These are phyloP conservation scores for Lomographa bimaculata DNA, from an alignment of 2,888 invertebrate genomes.

Conservation along the genomic window DNA sequence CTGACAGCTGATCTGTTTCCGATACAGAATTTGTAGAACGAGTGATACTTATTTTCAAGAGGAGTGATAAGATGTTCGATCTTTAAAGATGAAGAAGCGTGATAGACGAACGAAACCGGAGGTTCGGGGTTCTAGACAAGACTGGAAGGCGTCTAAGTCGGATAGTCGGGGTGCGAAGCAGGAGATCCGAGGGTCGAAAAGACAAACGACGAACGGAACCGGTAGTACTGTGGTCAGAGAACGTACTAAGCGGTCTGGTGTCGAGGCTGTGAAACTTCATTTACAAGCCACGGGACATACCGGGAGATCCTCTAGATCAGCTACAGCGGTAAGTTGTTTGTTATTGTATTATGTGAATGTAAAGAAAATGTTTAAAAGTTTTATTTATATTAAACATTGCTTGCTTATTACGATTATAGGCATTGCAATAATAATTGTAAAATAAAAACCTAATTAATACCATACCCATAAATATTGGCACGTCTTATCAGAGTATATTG, in stretches of 20 bases:
- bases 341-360: too few relatives aligned
- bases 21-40: slow-evolving; percentile 39
- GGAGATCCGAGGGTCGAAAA: slow-evolving; percentile 35
- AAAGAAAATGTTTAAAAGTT: too few relatives aligned
- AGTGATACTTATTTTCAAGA: slow-evolving; percentile 35
- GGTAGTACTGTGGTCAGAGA: slow-evolving; percentile 42
- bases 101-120: slow-evolving; percentile 56
- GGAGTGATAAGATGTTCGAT: slow-evolving; percentile 41
- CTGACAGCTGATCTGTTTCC: slow-evolving; percentile 49
- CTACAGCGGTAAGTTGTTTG: slow-evolving; percentile 67
- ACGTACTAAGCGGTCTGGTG: slow-evolving; percentile 66
- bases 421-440: too few relatives aligned
- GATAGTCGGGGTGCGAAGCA: slow-evolving; percentile 47
- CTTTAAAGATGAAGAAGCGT: slow-evolving; percentile 67
- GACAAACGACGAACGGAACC: slow-evolving; percentile 28
- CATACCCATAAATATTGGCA: neutral
- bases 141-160: slow-evolving; percentile 34
- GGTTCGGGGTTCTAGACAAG: slow-evolving; percentile 41
- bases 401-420: too few relatives aligned
- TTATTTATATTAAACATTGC: too few relatives aligned
- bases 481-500: neutral
- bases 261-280: slow-evolving; percentile 74
- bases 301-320: slow-evolving; percentile 74
- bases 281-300: slow-evolving; percentile 66
- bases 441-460: too few relatives aligned